These are phyloP conservation scores for Siniperca obscura DNA, from an alignment of 2,797 vertebrate species.

Conservation along the genomic window DNA sequence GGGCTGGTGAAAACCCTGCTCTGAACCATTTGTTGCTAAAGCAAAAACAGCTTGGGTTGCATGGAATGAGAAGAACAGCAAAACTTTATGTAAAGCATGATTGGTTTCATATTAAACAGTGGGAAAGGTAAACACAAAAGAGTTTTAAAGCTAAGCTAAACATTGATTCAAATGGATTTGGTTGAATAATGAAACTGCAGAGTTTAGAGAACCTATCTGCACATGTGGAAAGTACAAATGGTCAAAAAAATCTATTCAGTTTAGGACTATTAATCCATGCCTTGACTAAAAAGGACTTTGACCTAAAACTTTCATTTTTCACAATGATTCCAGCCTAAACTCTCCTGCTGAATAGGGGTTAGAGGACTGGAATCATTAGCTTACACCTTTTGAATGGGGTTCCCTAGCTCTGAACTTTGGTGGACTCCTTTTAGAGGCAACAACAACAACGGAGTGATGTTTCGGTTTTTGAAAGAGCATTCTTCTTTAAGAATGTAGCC, in stretches of 20 bases:
- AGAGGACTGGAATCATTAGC: slow-evolving; percentile 70
- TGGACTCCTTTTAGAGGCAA: slow-evolving; percentile 58
- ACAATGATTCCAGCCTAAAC: slow-evolving; percentile 43
- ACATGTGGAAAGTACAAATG: slow-evolving; percentile 33
- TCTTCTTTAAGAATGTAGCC: slow-evolving; percentile 78
- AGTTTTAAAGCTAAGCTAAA: slow-evolving; percentile 9
- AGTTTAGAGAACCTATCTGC: slow-evolving; percentile 13
- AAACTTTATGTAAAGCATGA: slow-evolving; percentile 27
- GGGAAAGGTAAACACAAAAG: slow-evolving; percentile 43
- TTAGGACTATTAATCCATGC: slow-evolving; percentile 64
- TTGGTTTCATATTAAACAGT: slow-evolving; percentile 34
- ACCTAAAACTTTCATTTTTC: slow-evolving; percentile 77
- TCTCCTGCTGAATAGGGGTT: slow-evolving; percentile 50
- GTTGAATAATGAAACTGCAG: slow-evolving; percentile 57
- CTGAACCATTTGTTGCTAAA: slow-evolving; percentile 54
- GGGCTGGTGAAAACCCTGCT: slow-evolving; percentile 48
- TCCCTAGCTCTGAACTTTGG: slow-evolving; percentile 64
- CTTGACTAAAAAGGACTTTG: slow-evolving; percentile 52
- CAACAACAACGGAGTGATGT: slow-evolving; percentile 66
- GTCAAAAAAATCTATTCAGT: slow-evolving; percentile 46
- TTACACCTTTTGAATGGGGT: slow-evolving; percentile 59
- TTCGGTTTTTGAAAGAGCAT: slow-evolving; percentile 74
- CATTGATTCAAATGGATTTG: slow-evolving; percentile 32
- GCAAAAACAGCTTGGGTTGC: slow-evolving; percentile 10
- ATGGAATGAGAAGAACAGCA: slow-evolving; percentile 25